Base-by-base conservation (phyloP, 1,140 invertebrate genomes). In the Pemphigus obesinymphae region DNA sequence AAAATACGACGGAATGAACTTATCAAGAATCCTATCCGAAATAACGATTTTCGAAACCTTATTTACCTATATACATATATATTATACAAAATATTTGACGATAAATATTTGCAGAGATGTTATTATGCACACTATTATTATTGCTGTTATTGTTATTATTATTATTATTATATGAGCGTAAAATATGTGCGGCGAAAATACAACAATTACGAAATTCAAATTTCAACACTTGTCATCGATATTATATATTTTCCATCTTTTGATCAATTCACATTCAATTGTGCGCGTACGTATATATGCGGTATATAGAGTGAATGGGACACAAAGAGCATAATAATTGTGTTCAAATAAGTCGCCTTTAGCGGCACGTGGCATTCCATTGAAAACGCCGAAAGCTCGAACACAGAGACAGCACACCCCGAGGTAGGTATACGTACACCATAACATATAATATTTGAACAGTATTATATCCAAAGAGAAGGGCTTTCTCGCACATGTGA, bases 311-410 rank as follows among this genome's bases (percentile, higher is more conserved):
- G 13, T 17, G 23, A 26, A 50, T 20, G 48, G 1, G 13, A 23
- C 26, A 70, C 68, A 70, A 70, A 70, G 68, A 70, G 37, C 68
- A 48, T 73, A 73, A 73, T 73, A 73, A 73, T 73, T 73, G 70
- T 73, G 70, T 50, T 73, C 70, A 73, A 73, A 73, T 73, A 73
- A 45, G 10, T 73, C 45, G 45, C 70, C 70, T 29, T 48, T 50
- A 11, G 70, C 29, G 43, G 68, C 68, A 70, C 68, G 68, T 70
- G 68, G 37, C 68, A 29, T 70, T 40, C 29, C 70, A 50, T 48
- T 31, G 29, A 73, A 50, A 73, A 48, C 43, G 70, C 43, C 43
- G 31, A 31, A 48, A 45, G 43, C 43, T 48, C 68, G 40, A 72
- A 29, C 3, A 34, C 43, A 31, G 26, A 45, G 26, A 72, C 68